phyloP scores from a whole-genome alignment of 2,113 vertebrate species.

The Rattus norvegicus region DNA sequence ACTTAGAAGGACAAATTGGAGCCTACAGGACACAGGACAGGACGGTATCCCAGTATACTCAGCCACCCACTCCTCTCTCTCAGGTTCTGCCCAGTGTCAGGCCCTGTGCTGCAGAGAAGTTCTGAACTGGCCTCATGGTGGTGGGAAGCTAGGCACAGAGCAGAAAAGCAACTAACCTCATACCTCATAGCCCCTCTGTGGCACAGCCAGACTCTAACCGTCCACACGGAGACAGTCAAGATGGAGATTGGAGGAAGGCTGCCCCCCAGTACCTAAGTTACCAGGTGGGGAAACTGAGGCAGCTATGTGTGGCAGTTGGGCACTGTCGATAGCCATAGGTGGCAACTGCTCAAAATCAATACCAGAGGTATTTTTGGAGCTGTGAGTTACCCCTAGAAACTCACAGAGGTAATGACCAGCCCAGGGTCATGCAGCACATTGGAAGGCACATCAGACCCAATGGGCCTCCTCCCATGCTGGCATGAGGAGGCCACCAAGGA shows the following conservation, averaged over 20 bases:
- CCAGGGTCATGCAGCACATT: background rate
- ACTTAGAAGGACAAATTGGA: background rate
- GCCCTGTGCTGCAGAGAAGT: background rate
- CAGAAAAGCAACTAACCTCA: background rate
- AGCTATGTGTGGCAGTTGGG: background rate
- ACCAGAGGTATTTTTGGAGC: background rate
- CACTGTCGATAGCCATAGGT: background rate
- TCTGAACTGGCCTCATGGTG: accelerated
- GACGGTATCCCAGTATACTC: background rate
- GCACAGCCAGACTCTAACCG: background rate
- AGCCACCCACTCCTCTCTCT: background rate
- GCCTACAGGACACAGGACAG: background rate
- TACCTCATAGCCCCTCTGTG: background rate
- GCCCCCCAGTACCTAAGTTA: background rate
- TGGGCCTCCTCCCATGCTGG: accelerated
- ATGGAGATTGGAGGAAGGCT: background rate
- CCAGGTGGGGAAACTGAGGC: background rate
- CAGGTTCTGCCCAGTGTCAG: background rate
- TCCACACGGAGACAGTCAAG: background rate
- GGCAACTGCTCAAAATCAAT: background rate
- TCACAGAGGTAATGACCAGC: background rate
- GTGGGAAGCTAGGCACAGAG: background rate
- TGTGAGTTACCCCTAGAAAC: background rate
- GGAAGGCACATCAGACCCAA: background rate
- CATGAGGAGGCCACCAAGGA: conserved; percentile 12